Evolutionary conservation across 2,888 invertebrate genomes (phyloP).

Genomic region (Nematopogon swammerdamellus): DNA sequence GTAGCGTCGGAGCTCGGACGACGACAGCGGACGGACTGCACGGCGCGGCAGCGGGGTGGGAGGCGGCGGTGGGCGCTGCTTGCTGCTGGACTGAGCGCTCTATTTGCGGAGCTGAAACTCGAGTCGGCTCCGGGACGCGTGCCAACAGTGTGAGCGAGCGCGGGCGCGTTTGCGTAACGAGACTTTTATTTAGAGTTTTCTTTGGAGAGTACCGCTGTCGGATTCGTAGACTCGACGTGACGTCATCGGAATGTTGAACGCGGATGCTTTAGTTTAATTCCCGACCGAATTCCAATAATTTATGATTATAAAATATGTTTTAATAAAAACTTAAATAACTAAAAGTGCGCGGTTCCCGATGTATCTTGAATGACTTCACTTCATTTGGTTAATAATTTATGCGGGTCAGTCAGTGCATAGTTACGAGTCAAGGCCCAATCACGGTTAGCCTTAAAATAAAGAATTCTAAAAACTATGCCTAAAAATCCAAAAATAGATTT

Average conservation of each 20-base stretch:
- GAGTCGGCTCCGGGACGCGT: constrained; percentile 46
- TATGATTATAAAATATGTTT: not conserved
- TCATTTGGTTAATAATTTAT: no score
- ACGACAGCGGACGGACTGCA: constrained; percentile 21
- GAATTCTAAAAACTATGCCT: no score
- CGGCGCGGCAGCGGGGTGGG: constrained; percentile 26
- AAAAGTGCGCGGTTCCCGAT: no score
- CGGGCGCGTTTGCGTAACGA: constrained; percentile 42
- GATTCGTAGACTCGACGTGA: constrained; percentile 50
- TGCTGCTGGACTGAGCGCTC: constrained; percentile 20
- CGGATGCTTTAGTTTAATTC: not conserved
- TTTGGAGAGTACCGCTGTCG: constrained; percentile 20
- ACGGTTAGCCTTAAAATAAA: no score
- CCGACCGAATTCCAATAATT: constrained; percentile 3
- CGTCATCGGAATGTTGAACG: constrained; percentile 40
- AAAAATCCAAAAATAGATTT: no score
- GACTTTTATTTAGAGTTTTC: constrained; percentile 18
- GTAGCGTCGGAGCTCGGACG: not conserved
- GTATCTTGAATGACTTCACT: no score
- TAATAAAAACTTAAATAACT: constrained; percentile 2
- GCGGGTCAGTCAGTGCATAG: no score
- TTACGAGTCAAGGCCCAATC: no score
- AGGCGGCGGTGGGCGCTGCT: constrained; percentile 22
- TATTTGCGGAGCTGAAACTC: constrained; percentile 50
- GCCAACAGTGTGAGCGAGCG: constrained; percentile 46